These are phyloP conservation scores for Polypterus bichir DNA, from an alignment of 2,113 vertebrate species.

Conservation along the genomic window DNA sequence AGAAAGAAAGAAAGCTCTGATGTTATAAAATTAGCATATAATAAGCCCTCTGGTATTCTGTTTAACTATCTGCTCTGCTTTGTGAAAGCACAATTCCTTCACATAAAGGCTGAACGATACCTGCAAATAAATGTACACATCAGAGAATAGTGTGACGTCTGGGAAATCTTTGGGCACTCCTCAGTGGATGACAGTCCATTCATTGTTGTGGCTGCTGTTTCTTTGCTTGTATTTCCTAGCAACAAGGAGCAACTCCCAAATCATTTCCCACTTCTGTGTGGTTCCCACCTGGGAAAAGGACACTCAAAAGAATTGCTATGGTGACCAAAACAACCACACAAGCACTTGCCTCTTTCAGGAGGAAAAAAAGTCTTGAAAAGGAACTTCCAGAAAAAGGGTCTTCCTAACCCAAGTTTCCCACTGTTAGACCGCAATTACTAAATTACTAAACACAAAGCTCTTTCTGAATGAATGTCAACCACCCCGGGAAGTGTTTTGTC, in stretches of 20 bases:
- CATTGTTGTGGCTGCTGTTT: constrained; percentile 36
- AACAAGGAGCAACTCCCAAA: constrained; percentile 58
- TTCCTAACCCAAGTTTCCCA: constrained; percentile 40
- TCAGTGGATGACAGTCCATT: constrained; percentile 31
- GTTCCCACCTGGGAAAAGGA: constrained; percentile 72
- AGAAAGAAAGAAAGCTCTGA: too few species aligned
- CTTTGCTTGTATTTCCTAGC: constrained; percentile 50
- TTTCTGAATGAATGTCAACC: constrained; percentile 32
- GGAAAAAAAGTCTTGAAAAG: constrained; percentile 52
- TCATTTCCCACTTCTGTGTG: constrained; percentile 48
- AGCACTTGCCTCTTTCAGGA: constrained; percentile 39
- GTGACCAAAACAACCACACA: constrained; percentile 48
- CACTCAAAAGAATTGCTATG: constrained; percentile 42
- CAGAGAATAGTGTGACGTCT: constrained; percentile 11
- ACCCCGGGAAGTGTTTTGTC: constrained; percentile 21
- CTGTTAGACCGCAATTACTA: constrained; percentile 51
- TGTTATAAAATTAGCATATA: too few species aligned
- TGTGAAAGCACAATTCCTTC: too few species aligned
- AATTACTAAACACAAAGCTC: constrained; percentile 37
- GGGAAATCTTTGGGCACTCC: constrained; percentile 21
- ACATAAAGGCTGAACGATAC: too few species aligned
- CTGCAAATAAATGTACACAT: too few species aligned
- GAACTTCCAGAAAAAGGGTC: constrained; percentile 44
- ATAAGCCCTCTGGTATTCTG: too few species aligned
- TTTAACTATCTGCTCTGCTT: too few species aligned